These are phyloP conservation scores for Euphydryas editha DNA, from an alignment of 2,888 invertebrate species.

Conservation along the genomic window DNA sequence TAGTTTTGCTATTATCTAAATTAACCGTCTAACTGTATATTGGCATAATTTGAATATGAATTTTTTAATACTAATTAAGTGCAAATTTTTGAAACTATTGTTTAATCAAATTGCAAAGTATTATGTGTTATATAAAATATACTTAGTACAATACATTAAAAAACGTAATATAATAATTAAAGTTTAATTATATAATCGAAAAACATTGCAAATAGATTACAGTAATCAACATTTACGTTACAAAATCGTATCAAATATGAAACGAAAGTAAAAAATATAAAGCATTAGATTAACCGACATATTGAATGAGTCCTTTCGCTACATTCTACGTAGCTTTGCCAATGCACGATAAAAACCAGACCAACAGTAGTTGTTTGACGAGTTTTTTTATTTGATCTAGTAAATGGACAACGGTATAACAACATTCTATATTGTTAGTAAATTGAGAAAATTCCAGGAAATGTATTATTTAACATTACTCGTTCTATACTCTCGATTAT, in stretches of 20 bases:
- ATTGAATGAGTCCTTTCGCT: constrained; percentile 26
- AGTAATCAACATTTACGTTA: constrained; percentile 4
- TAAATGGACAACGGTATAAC: constrained; percentile 42
- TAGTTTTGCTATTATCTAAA: no score
- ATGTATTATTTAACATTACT: constrained; percentile 9
- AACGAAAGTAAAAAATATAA: constrained; percentile 24
- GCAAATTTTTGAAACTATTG: no score
- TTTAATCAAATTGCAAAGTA: no score
- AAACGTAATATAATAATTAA: no score
- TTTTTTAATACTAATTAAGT: no score
- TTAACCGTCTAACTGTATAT: no score
- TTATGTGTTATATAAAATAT: no score
- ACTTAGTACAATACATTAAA: no score
- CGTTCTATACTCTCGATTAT: background rate
- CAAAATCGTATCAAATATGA: constrained; percentile 7
- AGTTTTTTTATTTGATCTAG: constrained; percentile 34
- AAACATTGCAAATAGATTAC: no score
- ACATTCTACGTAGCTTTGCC: constrained; percentile 14
- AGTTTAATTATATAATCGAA: no score
- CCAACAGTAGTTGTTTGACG: constrained; percentile 26
- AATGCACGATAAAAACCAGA: constrained; percentile 27
- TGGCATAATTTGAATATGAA: no score
- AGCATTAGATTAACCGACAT: constrained; percentile 29
- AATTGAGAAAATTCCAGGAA: constrained; percentile 36
- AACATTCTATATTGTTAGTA: constrained; percentile 32